phyloP scores from a whole-genome alignment of 2,113 vertebrate genomes.

The Carassius carassius region DNA sequence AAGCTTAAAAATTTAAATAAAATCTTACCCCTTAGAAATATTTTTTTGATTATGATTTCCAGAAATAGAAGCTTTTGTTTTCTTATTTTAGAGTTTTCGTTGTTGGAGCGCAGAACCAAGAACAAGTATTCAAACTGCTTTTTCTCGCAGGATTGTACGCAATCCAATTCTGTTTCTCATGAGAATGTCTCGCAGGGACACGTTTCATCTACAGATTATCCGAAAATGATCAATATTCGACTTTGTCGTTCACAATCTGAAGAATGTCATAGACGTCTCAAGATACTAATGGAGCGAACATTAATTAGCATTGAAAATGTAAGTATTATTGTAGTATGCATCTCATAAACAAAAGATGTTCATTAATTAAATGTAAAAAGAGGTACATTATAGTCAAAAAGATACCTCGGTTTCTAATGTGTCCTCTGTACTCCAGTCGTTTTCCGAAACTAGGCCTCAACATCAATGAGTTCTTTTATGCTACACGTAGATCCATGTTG shows the following conservation, averaged over 20 bases:
- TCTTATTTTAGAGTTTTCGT: background rate
- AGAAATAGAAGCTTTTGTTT: background rate
- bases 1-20: background rate
- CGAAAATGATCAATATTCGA: background rate
- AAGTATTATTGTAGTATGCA: background rate
- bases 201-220: background rate
- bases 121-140: background rate
- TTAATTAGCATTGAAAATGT: background rate
- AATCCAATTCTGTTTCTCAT: background rate
- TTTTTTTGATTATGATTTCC: background rate
- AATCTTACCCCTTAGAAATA: background rate
- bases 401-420: background rate
- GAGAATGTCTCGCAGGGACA: background rate
- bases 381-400: background rate
- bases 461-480: background rate
- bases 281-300: background rate
- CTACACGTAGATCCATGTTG: background rate
- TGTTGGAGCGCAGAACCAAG: background rate
- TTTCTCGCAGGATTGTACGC: background rate
- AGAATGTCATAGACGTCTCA: background rate
- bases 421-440: background rate
- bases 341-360: background rate
- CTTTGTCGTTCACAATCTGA: background rate
- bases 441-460: conserved; percentile 31
- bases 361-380: background rate